Evolutionary conservation across 2,888 invertebrate species (phyloP), one percentile per base, ranked within the genome.

Genomic region (Eustalomyia histrio): DNA sequence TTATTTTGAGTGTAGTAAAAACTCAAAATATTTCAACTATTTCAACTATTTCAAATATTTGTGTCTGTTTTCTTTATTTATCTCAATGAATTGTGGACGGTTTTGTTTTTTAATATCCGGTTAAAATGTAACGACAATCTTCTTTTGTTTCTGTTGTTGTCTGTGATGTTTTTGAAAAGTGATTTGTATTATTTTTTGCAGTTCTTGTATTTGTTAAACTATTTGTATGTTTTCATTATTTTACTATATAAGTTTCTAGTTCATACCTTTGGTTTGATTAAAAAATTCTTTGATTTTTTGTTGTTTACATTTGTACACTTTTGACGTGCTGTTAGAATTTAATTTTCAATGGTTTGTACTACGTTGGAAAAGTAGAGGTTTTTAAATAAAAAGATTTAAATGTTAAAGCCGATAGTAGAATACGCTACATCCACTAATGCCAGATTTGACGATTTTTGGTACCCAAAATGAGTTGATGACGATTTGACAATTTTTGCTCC

Each of bases 91-190:
- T 74, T 74, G 74, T 39, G 12, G 21, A 16, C 21, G 24, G 14
- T 64, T 72, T 57, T 67, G 24, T 75, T 67, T 71, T 53, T 65
- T 79, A 69, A 74, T 79, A 79, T 69, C 74, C 79, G 69, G 64
- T 55, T 69, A 47, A 60, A 69, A 52, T 53, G 17, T 17, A 65
- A 29, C 29, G 35, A 71, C 47, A 60, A 65, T 65, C 53, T 55
- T 17, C 24, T 24, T 14, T 14, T 47, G 8, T 43, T 43, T 69
- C 61, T 33, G 10, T 35, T 35, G 35, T 47, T 61, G 18, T 10
- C 39, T 60, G 60, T 61, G 17, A 67, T 68, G 75, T 33, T 47
- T 43, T 35, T 68, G 75, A 75, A 67, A 75, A 14, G 39, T 52
- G 35, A 73, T 73, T 67, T 16, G 43, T 47, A 47, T n/a, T 47